These are phyloP conservation scores for Xenopus laevis DNA, from an alignment of 2,113 vertebrate species.

Conservation along the genomic window DNA sequence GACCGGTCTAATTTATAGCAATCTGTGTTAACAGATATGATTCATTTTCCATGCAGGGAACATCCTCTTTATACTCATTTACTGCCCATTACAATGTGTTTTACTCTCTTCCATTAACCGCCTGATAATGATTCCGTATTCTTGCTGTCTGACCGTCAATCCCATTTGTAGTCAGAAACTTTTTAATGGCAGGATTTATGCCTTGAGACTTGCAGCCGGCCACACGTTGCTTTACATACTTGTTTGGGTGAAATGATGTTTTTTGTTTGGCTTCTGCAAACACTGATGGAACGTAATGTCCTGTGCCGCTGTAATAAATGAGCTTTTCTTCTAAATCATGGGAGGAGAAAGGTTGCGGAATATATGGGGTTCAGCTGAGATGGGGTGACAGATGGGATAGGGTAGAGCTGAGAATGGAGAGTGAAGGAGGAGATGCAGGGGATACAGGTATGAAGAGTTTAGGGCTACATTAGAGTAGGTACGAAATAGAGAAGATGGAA, in stretches of 20 bases:
- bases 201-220: background rate
- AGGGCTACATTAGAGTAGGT: too few relatives aligned
- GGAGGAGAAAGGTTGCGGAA: too few relatives aligned
- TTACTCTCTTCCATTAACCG: constrained; percentile 41
- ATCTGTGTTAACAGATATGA: constrained; percentile 9
- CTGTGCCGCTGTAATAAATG: too few relatives aligned
- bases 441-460: too few relatives aligned
- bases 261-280: too few relatives aligned
- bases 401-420: too few relatives aligned
- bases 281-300: too few relatives aligned
- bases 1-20: constrained; percentile 21
- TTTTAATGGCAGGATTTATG: background rate
- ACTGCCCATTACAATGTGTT: constrained; percentile 29
- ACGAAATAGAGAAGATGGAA: too few relatives aligned
- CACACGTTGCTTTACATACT: background rate
- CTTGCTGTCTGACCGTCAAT: background rate
- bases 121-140: constrained; percentile 7
- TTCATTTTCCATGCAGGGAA: constrained; percentile 28
- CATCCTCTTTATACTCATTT: constrained; percentile 31
- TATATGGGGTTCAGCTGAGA: too few relatives aligned
- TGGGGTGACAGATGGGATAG: too few relatives aligned
- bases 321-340: too few relatives aligned
- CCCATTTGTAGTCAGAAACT: background rate
- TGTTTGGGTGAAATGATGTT: background rate
- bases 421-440: too few relatives aligned